Percentiles rank a stretch among this genome's conserved stretches.
Evolutionary conservation across 1,140 invertebrate species (phyloP).

Genomic region (Cydia splendana): DNA sequence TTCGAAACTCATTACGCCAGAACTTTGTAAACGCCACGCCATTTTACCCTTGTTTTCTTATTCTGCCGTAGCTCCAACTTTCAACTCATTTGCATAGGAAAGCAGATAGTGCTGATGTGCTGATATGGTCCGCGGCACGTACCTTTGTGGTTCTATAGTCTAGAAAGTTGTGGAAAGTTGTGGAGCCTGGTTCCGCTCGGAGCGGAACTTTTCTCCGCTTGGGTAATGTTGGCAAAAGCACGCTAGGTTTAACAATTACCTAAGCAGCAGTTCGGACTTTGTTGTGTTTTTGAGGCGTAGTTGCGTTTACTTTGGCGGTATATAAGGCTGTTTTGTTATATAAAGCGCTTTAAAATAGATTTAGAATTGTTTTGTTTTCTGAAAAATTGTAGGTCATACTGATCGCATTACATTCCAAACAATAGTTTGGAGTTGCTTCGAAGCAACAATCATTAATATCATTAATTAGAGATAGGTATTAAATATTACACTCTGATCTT

Average conservation of each 20-base stretch:
- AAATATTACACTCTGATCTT: no score
- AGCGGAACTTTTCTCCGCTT: slow-evolving; percentile 47
- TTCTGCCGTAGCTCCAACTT: slow-evolving; percentile 57
- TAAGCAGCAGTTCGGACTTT: slow-evolving; percentile 56
- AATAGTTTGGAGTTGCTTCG: no score
- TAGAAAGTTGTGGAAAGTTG: slow-evolving; percentile 65
- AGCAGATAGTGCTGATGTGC: slow-evolving; percentile 76
- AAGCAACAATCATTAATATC: no score
- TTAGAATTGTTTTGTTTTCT: no score
- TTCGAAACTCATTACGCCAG: slow-evolving; percentile 32
- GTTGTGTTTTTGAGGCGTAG: slow-evolving; percentile 18
- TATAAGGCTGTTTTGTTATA: not conserved
- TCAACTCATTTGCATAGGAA: slow-evolving; percentile 79
- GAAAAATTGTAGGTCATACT: no score
- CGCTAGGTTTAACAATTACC: slow-evolving; percentile 77
- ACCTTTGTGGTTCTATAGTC: slow-evolving; percentile 77
- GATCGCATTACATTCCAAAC: no score
- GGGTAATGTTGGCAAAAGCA: slow-evolving; percentile 75
- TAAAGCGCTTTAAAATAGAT: not conserved
- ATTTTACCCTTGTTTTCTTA: slow-evolving; percentile 72
- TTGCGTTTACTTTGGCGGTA: slow-evolving; percentile 5
- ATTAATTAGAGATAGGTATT: no score
- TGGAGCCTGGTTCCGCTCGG: slow-evolving; percentile 57
- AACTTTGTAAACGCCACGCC: slow-evolving; percentile 31
- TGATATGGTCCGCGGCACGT: slow-evolving; percentile 53